Evolutionary conservation across 1,140 invertebrate species (phyloP).

Genomic region (Ctenoplectra terminalis): DNA sequence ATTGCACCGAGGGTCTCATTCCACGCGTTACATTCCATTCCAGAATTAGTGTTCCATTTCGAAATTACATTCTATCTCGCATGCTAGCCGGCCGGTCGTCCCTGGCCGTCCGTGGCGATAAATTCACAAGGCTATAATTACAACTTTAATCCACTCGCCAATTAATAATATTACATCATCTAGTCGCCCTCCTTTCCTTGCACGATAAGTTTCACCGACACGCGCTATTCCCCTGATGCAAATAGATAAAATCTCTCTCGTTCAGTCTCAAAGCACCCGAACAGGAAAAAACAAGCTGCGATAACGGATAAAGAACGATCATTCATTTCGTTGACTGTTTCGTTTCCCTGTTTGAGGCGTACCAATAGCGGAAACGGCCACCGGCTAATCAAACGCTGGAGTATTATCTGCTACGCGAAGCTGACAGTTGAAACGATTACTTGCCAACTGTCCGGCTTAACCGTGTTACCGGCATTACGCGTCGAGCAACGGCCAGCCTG

Average conservation of each 20-base stretch:
- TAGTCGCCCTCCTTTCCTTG: too few relatives aligned
- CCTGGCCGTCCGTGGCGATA: slow-evolving; percentile 9
- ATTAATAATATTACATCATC: slow-evolving; percentile 44
- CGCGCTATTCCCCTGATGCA: not conserved
- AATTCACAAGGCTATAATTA: slow-evolving; percentile 40
- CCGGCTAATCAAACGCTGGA: slow-evolving; percentile 24
- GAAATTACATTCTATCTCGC: slow-evolving; percentile 42
- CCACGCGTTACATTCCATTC: slow-evolving; percentile 25
- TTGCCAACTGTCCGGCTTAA: slow-evolving; percentile 38
- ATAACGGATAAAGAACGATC: too few relatives aligned
- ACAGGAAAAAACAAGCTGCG: too few relatives aligned
- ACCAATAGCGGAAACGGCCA: not conserved
- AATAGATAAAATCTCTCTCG: too few relatives aligned
- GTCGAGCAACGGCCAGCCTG: slow-evolving; percentile 7
- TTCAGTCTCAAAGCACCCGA: too few relatives aligned
- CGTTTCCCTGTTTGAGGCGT: not conserved
- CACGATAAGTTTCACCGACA: not conserved
- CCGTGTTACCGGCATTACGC: slow-evolving; percentile 61
- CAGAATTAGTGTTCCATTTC: slow-evolving; percentile 44
- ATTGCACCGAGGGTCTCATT: slow-evolving; percentile 13
- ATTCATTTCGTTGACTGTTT: not conserved
- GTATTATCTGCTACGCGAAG: not conserved
- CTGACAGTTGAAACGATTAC: slow-evolving; percentile 25
- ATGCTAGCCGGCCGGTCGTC: not conserved
- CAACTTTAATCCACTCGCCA: slow-evolving; percentile 27